Conservation (phyloP, 2,113 vertebrate genomes). For the Pteropus alecto region DNA sequence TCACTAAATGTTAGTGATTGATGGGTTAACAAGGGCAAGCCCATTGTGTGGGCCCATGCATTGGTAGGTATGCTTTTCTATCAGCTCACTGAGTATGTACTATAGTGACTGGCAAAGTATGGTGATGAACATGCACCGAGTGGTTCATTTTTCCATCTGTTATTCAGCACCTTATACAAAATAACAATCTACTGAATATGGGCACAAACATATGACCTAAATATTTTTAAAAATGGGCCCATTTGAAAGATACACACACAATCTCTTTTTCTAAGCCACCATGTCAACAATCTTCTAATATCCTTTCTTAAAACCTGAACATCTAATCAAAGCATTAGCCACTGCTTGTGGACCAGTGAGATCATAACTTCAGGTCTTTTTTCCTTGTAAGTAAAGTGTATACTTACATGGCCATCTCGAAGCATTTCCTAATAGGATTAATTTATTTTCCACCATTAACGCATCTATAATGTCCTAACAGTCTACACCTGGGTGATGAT, state of each 20-base stretch:
- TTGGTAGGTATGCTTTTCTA: neutral
- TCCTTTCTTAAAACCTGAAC: neutral
- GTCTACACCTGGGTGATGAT: neutral
- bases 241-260: neutral
- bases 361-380: neutral
- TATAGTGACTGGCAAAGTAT: neutral
- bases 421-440: neutral
- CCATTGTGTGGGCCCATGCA: neutral
- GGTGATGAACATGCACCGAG: neutral
- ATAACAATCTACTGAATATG: neutral
- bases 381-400: neutral
- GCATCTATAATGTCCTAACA: neutral
- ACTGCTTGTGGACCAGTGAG: neutral
- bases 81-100: neutral
- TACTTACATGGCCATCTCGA: neutral
- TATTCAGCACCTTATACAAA: neutral
- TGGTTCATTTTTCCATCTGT: neutral
- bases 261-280: neutral
- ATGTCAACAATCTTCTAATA: neutral
- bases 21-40: neutral
- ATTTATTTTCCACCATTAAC: neutral
- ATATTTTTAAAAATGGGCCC: neutral
- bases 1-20: neutral
- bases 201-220: neutral
- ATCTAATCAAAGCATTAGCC: neutral